Base-by-base conservation (phyloP, 1,140 invertebrate genomes). In the Lasioglossum baleicum region DNA sequence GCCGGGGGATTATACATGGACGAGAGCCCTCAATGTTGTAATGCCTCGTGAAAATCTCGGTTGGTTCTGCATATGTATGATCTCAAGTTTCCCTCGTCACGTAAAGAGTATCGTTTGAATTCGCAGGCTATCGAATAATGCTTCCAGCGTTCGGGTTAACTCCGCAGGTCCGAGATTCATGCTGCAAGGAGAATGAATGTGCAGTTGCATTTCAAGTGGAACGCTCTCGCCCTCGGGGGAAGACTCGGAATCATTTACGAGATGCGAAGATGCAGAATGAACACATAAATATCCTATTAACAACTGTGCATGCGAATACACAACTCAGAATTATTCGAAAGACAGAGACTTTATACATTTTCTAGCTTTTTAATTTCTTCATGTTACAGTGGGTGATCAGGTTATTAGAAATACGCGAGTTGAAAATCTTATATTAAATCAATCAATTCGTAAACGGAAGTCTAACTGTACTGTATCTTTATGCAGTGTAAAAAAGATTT, bases 31-130 rank as follows among this genome's bases (percentile, higher is more conserved):
- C 83, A 22, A 66, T 40, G 58, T 80, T 85, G 71, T 73, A 86
- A 83, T 82, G 80, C 75, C 58, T 73, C 76, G 58, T 63, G 74
- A 75, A 78, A 79, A 85, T 85, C 75, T 75, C 63, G 61, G 53
- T 31, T 75, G 66, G 67, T 60, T 64, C 60, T 70, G 76, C 84
- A 83, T 86, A 74, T 85, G 84, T 63, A 86, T 83, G 80, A 69
- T 20, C 20, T 75, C 53, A 22, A 48, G 61, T 86, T 86, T 86
- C 82, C 61, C 65, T 60, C 83, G 40, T 85, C 83, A 61, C 48
- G 69, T 83, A 66, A 85, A 79, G 72, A 66, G 68, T 76, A 80
- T 80, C 69, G 68, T 60, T 70, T 64, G 53, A 83, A 65, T 85
- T 79, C n/a, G 53, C 64, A 10, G 44, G 40, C 72, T 73, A 73